These are phyloP conservation scores for Mylabris sibirica DNA, from an alignment of 2,888 invertebrate genomes.

Conservation along the genomic window DNA sequence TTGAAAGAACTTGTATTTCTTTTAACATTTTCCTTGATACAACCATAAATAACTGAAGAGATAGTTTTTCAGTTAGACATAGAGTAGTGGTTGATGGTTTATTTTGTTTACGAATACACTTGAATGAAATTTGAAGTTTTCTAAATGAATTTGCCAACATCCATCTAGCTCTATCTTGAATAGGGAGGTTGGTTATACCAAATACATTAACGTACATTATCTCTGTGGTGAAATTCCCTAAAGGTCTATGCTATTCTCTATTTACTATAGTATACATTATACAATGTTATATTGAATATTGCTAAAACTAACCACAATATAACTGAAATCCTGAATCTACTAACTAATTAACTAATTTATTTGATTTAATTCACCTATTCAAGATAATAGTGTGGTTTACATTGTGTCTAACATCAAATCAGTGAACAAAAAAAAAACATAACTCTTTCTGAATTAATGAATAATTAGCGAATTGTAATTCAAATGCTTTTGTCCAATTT, in stretches of 20 bases:
- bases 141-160: slow-evolving; percentile 15
- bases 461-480: not conserved
- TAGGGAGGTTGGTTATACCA: not conserved
- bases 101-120: not conserved
- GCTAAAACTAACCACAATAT: slow-evolving; percentile 5
- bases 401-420: not conserved
- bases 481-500: not conserved
- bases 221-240: slow-evolving; percentile 20
- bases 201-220: slow-evolving; percentile 25
- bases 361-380: not conserved
- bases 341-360: slow-evolving; percentile 19
- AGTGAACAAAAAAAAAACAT: not conserved
- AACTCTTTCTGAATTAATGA: not conserved
- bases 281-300: not conserved
- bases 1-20: not conserved
- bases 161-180: slow-evolving; percentile 20
- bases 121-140: not conserved
- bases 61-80: not conserved
- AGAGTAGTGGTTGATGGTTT: not conserved
- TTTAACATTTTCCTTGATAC: not conserved
- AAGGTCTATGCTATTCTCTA: slow-evolving; percentile 21
- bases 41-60: slow-evolving; percentile 2
- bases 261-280: too few species aligned
- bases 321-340: not conserved
- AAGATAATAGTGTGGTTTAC: not conserved